Percentiles rank a stretch among this genome's conserved stretches.
These are phyloP conservation scores for Timandra comae DNA, from an alignment of 2,888 invertebrate species.

Conservation along the genomic window DNA sequence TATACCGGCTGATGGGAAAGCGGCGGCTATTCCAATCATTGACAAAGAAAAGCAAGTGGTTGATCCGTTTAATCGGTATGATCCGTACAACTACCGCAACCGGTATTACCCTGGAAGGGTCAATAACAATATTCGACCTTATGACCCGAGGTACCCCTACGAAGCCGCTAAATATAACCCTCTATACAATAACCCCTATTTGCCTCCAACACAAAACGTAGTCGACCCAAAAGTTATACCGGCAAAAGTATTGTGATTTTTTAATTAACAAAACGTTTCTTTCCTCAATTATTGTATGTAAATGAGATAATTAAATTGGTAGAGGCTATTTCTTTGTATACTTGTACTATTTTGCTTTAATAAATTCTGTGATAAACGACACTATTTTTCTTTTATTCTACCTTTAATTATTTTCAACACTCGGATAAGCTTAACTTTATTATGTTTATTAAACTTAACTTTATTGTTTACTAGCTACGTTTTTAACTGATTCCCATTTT, in stretches of 20 bases:
- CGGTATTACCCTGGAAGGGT: constrained; percentile 32
- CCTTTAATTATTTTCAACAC: too few species aligned
- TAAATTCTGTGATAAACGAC: constrained; percentile 17
- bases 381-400: background rate
- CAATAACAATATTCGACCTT: constrained; percentile 30
- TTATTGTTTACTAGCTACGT: too few species aligned
- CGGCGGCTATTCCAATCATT: constrained; percentile 56
- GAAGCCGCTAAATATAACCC: constrained; percentile 30
- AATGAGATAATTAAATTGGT: constrained; percentile 4
- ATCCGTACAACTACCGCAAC: constrained; percentile 30
- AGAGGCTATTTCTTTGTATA: constrained; percentile 13
- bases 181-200: constrained; percentile 28
- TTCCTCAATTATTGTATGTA: too few species aligned
- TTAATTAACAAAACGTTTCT: background rate
- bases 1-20: constrained; percentile 78
- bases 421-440: too few species aligned
- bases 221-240: constrained; percentile 6
- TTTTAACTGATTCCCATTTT: too few species aligned
- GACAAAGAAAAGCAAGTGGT: constrained; percentile 32
- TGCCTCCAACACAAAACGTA: constrained; percentile 12
- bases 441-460: too few species aligned
- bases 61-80: constrained; percentile 39
- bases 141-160: constrained; percentile 36
- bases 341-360: constrained; percentile 11
- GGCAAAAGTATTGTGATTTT: too few species aligned